These are phyloP conservation scores for Sakesphorus luctuosus DNA, from an alignment of 2,113 vertebrate genomes.

Conservation along the genomic window DNA sequence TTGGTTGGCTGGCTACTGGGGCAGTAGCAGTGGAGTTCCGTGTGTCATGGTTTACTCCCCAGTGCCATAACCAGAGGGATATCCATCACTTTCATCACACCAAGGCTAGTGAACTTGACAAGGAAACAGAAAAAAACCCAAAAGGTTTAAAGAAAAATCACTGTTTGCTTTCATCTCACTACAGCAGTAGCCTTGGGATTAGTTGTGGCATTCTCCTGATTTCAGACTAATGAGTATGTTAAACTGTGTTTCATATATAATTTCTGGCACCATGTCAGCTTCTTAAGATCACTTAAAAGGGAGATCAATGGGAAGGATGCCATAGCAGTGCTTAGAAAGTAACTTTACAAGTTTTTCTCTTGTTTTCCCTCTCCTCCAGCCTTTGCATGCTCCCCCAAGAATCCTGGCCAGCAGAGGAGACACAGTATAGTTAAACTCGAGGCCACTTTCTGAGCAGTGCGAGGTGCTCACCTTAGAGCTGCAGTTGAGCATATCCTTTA, in stretches of 20 bases:
- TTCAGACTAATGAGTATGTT: neutral
- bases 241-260: neutral
- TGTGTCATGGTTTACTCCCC: neutral
- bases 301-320: neutral
- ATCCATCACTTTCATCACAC: neutral
- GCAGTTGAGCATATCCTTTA: neutral
- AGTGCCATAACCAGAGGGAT: neutral
- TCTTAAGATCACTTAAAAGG: neutral
- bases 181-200: neutral
- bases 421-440: rapidly evolving
- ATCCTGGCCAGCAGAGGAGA: neutral
- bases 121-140: neutral
- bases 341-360: neutral
- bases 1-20: neutral
- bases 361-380: neutral
- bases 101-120: neutral
- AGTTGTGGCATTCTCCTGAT: neutral
- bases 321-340: neutral
- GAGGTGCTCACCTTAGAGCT: neutral
- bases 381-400: rapidly evolving
- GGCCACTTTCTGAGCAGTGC: neutral
- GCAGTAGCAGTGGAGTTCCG: neutral
- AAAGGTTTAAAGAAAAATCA: neutral
- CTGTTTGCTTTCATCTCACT: neutral
- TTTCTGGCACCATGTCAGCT: neutral